Percentiles rank a stretch among this genome's conserved stretches.
Conservation (phyloP, 2,888 invertebrate species). For the Himalopsyche kuldschensis region DNA sequence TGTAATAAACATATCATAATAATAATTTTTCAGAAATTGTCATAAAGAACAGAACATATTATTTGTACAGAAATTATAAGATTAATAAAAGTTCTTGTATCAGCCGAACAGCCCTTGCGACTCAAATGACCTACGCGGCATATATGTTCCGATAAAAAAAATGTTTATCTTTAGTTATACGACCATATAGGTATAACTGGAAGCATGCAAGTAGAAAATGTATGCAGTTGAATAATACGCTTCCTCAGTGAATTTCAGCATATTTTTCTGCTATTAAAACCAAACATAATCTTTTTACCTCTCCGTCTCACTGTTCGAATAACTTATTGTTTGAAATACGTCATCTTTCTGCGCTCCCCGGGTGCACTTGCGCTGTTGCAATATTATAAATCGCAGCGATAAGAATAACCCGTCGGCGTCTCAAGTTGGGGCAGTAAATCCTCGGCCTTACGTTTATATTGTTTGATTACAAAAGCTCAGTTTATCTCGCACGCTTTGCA, state of each 20-base stretch:
- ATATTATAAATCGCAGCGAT: slow-evolving; percentile 14
- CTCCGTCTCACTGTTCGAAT: neutral
- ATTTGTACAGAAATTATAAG: no score
- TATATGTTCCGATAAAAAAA: no score
- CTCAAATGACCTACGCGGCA: no score
- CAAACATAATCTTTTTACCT: neutral
- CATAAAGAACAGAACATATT: no score
- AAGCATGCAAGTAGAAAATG: no score
- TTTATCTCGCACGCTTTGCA: slow-evolving; percentile 27
- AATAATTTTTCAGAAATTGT: no score
- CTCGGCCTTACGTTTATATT: slow-evolving; percentile 27
- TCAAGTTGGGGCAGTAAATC: slow-evolving; percentile 24
- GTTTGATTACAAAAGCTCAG: slow-evolving; percentile 30
- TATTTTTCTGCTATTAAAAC: neutral
- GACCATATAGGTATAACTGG: no score
- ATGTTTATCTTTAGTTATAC: no score
- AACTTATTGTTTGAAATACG: neutral
- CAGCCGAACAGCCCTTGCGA: no score
- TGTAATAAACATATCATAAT: no score
- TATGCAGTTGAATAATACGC: no score
- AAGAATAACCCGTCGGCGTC: slow-evolving; percentile 19
- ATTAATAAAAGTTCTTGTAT: no score
- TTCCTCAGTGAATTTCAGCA: neutral
- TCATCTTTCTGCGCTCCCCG: neutral
- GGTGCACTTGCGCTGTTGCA: neutral